Evolutionary conservation across 2,797 vertebrate genomes (phyloP).

Genomic region (Bradypodion pumilum): DNA sequence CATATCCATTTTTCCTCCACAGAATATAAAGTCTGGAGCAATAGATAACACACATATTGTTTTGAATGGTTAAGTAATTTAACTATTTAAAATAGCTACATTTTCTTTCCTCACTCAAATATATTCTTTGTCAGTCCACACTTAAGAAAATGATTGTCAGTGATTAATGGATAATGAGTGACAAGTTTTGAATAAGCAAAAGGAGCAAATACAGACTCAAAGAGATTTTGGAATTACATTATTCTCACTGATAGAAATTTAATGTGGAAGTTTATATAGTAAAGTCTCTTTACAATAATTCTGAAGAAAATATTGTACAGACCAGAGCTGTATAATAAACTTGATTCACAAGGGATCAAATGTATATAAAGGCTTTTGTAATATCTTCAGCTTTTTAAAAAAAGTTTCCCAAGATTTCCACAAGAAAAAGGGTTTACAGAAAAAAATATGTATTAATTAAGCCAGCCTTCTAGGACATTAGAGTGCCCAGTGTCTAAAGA

Average conservation of each 20-base stretch:
- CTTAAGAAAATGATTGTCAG: conserved; percentile 23
- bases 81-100: background rate
- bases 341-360: conserved; percentile 41
- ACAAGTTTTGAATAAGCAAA: conserved; percentile 40
- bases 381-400: background rate
- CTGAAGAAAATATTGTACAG: conserved; percentile 37
- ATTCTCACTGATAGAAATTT: background rate
- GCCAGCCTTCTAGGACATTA: too few species aligned
- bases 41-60: background rate
- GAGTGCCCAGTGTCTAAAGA: too few species aligned
- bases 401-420: too few species aligned
- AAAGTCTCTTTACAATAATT: background rate
- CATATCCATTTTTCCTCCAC: conserved; percentile 3
- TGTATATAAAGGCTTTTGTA: conserved; percentile 29
- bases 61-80: conserved; percentile 20
- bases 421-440: too few species aligned
- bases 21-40: conserved; percentile 9
- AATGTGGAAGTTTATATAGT: too few species aligned
- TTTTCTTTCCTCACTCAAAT: conserved; percentile 12
- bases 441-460: too few species aligned
- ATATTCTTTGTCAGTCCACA: background rate
- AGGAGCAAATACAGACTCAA: conserved; percentile 27
- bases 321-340: conserved; percentile 1
- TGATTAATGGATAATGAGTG: conserved; percentile 46
- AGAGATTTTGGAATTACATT: conserved; percentile 30